Evolutionary conservation across 2,888 invertebrate species (phyloP).

Genomic region (Cataglyphis altisquamis): DNA sequence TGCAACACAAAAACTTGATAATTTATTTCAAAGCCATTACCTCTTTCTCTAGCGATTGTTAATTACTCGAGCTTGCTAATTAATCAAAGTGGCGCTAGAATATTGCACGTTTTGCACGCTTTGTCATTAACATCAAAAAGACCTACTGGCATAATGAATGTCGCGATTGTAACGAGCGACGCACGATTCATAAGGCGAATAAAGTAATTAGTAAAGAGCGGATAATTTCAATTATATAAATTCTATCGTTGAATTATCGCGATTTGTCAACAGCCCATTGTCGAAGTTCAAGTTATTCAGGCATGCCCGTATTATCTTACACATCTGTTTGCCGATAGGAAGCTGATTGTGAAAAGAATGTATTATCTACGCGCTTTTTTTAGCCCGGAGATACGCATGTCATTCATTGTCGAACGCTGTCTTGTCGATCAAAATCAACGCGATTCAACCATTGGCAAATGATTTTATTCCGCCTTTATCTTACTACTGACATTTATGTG

Average conservation of each 20-base stretch:
- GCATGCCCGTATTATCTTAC: not conserved
- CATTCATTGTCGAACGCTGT: conserved; percentile 17
- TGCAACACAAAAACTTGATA: not conserved
- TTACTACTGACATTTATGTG: conserved; percentile 54
- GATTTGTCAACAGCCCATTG: conserved; percentile 21
- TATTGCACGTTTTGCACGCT: conserved; percentile 20
- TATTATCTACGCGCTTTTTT: conserved; percentile 17
- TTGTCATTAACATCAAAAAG: conserved; percentile 37
- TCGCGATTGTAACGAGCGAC: conserved; percentile 6
- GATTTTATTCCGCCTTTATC: conserved; percentile 53
- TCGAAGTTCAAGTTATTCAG: conserved; percentile 7
- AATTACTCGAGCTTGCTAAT: conserved; percentile 40
- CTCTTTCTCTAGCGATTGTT: not conserved
- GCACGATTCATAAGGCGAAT: conserved; percentile 8
- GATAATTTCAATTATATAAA: conserved; percentile 47
- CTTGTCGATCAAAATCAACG: conserved; percentile 50
- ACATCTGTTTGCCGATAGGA: conserved; percentile 28
- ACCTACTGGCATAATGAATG: conserved; percentile 2
- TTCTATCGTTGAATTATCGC: conserved; percentile 18
- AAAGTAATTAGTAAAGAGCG: not conserved
- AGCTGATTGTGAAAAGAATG: conserved; percentile 1
- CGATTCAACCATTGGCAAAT: conserved; percentile 33
- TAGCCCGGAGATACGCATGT: conserved; percentile 14
- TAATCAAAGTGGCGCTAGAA: conserved; percentile 27
- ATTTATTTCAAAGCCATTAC: conserved; percentile 36